Percentiles rank a stretch among this genome's conserved stretches.
Conservation (phyloP, 2,888 invertebrate genomes). For the Diogma glabrata region DNA sequence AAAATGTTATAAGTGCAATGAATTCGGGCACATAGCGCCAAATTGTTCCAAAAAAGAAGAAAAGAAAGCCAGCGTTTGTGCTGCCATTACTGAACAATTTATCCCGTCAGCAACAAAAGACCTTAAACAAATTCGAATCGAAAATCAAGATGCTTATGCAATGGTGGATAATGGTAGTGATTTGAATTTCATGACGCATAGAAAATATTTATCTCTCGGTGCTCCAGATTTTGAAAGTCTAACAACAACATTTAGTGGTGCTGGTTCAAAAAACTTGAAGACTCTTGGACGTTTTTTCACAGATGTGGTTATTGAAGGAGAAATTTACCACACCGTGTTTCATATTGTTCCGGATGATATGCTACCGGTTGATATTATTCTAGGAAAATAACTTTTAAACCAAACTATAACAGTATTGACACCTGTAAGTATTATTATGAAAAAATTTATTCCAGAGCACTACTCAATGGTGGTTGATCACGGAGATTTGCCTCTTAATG, state of each 20-base stretch:
- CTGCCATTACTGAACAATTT: no score
- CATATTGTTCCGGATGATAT: background rate
- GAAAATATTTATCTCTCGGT: no score
- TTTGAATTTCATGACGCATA: no score
- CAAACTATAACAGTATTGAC: background rate
- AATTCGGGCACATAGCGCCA: slow-evolving; percentile 22
- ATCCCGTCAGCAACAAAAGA: background rate
- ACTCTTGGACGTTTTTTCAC: background rate
- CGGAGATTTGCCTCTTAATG: no score
- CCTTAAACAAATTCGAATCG: background rate
- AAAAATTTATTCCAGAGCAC: background rate
- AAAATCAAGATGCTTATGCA: no score
- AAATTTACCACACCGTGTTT: background rate
- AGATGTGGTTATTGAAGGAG: background rate
- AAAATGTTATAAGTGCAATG: slow-evolving; percentile 26
- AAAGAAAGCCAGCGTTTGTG: slow-evolving; percentile 1
- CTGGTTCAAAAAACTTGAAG: background rate
- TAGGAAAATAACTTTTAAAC: background rate
- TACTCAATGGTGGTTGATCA: background rate
- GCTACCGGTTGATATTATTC: no score
- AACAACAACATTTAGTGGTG: no score
- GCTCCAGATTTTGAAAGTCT: no score
- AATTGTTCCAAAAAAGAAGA: background rate
- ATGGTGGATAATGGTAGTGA: no score
- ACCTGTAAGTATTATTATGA: background rate